Percentiles rank a stretch among this genome's conserved stretches.
These are phyloP conservation scores for Nasonovia ribisnigri DNA, from an alignment of 2,888 invertebrate genomes.

Conservation along the genomic window DNA sequence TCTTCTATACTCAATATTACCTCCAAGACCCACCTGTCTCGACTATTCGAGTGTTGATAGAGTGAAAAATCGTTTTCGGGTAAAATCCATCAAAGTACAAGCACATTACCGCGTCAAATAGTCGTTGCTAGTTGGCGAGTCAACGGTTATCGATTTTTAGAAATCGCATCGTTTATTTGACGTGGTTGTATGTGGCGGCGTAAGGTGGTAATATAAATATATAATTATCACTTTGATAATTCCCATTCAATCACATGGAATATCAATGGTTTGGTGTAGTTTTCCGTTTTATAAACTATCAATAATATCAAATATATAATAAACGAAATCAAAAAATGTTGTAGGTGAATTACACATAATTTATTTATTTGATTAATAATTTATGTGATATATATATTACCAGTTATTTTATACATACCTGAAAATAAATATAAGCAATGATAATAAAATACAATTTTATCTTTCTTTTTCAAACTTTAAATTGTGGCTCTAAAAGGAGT, in stretches of 20 bases:
- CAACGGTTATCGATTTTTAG: background rate
- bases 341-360: background rate
- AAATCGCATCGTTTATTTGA: background rate
- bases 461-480: background rate
- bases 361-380: background rate
- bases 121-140: background rate
- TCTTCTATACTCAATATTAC: background rate
- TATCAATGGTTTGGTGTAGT: background rate
- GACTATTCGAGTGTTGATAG: background rate
- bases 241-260: background rate
- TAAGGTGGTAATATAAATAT: background rate
- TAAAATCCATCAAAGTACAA: background rate
- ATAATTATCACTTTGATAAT: background rate
- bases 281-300: background rate
- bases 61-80: background rate
- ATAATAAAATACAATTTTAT: background rate
- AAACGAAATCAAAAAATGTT: background rate
- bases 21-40: background rate
- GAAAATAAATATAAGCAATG: background rate
- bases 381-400: background rate
- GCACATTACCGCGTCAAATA: background rate
- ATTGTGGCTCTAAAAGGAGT: background rate
- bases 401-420: background rate
- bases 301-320: background rate
- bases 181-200: background rate